Base-by-base conservation (phyloP, 1,140 invertebrate species). In the Drosophila serrata region DNA sequence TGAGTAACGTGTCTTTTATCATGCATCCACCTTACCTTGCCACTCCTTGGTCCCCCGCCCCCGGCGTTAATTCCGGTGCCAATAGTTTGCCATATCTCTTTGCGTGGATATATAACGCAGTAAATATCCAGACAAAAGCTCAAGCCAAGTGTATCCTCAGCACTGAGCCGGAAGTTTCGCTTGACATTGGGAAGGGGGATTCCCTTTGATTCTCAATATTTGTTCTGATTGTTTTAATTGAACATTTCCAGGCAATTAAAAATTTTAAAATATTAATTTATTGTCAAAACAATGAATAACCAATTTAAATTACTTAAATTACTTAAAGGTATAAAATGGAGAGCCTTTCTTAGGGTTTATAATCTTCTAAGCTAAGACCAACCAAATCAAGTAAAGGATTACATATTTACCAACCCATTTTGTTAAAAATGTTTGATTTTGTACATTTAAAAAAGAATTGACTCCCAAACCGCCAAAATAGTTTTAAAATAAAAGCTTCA, bases 1-100 rank as follows among this genome's bases (percentile, higher is more conserved):
- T 86, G 82, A 76, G 82, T 62, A 75, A 79, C 43, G 67, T 72
- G 13, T 45, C 65, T 62, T 69, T 80, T 68, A 70, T 72, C 57
- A 78, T 40, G 24, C 45, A 45, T 46, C 27, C 58, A 37, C 56
- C 58, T 72, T 69, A 69, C 84, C 84, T 72, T 78, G 31, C 15
- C 8, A 4, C 19, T 19, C 11, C 40, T 43, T 19, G 17, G 40
- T 19, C 11, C 40, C 33, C 37, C 17, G 24, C 90, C 67, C 57
- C 35, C 51, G 62, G 37, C 57, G 75, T 76, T 48, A 77, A 79
- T 75, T 87, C 69, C 35, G 68, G 40, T 33, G 82, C 88, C 63
- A 92, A 72, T 70, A 92, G 80, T 75, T 92, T 91, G 60, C 65
- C 75, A 60, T 92, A 92, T 58, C 82, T 82, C 61, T 92, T 19